Conservation (phyloP, 2,113 vertebrate species). For the Cyanoramphus novaezelandiae region DNA sequence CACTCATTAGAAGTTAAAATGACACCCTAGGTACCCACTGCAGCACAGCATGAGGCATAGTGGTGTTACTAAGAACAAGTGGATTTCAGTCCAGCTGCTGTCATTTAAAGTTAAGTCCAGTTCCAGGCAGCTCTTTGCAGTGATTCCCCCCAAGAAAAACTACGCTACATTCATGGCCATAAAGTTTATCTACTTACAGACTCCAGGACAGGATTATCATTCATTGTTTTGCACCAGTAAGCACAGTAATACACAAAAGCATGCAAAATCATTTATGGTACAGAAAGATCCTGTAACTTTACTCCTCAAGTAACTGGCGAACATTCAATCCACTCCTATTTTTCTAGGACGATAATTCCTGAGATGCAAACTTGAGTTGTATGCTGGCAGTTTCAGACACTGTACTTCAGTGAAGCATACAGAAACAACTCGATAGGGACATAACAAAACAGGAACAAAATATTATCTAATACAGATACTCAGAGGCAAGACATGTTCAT, state of each 20-base stretch:
- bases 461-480: constrained; percentile 20
- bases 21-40: not conserved
- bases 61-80: not conserved
- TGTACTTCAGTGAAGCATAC: not conserved
- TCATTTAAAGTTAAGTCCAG: not conserved
- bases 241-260: constrained; percentile 6
- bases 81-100: not conserved
- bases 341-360: constrained; percentile 21
- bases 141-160: not conserved
- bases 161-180: not conserved
- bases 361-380: constrained; percentile 1
- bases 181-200: constrained; percentile 3
- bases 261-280: constrained; percentile 5
- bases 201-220: not conserved
- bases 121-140: not conserved
- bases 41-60: not conserved
- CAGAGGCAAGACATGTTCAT: constrained; percentile 51
- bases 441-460: constrained; percentile 3
- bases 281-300: not conserved
- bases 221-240: constrained; percentile 9
- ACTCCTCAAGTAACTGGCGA: not conserved
- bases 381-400: not conserved
- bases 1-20: not conserved
- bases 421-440: not conserved
- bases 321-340: constrained; percentile 3